Base-by-base conservation (phyloP, 2,888 invertebrate genomes). In the Pseudeuparius sepicola region DNA sequence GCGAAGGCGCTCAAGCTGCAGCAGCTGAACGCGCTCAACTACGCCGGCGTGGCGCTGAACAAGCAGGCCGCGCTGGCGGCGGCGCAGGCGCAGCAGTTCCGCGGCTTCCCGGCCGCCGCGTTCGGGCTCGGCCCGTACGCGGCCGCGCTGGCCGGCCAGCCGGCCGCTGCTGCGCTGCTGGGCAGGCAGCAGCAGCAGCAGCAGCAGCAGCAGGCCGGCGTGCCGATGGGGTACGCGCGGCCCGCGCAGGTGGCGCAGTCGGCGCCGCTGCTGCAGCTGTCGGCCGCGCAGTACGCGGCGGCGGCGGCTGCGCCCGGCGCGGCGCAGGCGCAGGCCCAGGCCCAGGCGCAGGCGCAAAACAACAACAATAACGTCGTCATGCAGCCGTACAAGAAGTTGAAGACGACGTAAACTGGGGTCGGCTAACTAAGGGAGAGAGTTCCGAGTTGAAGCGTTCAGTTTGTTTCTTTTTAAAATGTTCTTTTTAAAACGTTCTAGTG, bases 341-440 rank as follows among this genome's bases (percentile, higher is more conserved):
- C 57, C n/a, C 53, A 69, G 51, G 55, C 65, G 59, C 68, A 69
- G 14, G 56, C 57, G 24, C 54, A 59, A 34, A 60, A 63, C 49
- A 65, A 65, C 48, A 64, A 63, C 45, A 65, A 66, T 46, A 62
- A 62, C 45, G 69, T 71, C 40, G 73, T 75, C 13, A 70, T 83
- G 59, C 86, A 86, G 61, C 88, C 88, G 38, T 87, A 84, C 66
- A 88, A 88, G 67, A 87, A 87, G 68, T 80, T 87, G 78, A 87
- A 87, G 70, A 87, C 87, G 54, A 85, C 80, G 59, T 82, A 80
- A 69, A 55, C n/a, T n/a, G n/a, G n/a, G n/a, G n/a, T n/a, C n/a
- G n/a, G n/a, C n/a, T n/a, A n/a, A n/a, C n/a, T n/a, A n/a, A n/a
- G n/a, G n/a, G n/a, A n/a, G n/a, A n/a, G n/a, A n/a, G n/a, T n/a